Conservation (phyloP, 2,113 vertebrate genomes). For the Malurus elegans region DNA sequence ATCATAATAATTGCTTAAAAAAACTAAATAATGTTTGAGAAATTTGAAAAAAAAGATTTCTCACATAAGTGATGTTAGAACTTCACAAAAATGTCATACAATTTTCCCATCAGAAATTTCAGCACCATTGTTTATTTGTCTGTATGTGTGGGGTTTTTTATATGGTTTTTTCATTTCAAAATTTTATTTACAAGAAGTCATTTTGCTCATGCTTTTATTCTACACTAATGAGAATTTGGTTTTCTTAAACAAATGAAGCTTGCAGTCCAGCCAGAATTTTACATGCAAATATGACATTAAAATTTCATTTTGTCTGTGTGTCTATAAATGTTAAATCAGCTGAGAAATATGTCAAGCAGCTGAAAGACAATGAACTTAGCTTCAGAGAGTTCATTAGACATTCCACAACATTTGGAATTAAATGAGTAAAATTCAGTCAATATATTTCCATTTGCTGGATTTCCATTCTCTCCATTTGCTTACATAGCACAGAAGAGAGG, state of each 20-base stretch:
- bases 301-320: not conserved
- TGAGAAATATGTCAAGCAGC: conserved; percentile 19
- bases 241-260: not conserved
- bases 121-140: not conserved
- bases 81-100: not conserved
- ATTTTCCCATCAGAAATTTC: not conserved
- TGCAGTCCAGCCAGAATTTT: not conserved
- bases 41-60: not conserved
- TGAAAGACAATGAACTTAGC: conserved; percentile 7
- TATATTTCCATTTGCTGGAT: not conserved
- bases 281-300: conserved; percentile 6
- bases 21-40: not conserved
- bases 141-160: not conserved
- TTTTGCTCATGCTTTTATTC: not conserved
- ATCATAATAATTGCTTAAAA: not conserved
- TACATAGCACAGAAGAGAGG: not conserved
- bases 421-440: not conserved
- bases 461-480: not conserved
- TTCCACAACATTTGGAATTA: conserved; percentile 3
- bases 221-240: not conserved
- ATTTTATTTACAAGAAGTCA: not conserved
- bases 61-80: not conserved
- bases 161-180: not conserved
- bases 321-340: conserved; percentile 24
- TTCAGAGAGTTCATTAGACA: not conserved